Conservation (phyloP, 1,140 invertebrate species). For the Luehdorfia chinensis region DNA sequence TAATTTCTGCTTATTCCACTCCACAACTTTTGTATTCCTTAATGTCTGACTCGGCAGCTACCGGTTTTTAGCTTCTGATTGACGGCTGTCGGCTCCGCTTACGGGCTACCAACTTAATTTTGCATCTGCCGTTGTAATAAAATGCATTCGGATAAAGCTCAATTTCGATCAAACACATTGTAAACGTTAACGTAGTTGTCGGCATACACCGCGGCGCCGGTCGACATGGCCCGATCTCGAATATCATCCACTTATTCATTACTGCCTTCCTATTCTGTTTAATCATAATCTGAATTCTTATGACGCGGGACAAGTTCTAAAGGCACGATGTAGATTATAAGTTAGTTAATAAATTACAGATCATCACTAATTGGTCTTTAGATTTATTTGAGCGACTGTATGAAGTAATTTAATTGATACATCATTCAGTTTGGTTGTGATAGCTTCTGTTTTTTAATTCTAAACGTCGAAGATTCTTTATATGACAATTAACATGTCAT, state of each 20-base stretch:
- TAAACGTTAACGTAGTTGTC: slow-evolving; percentile 23
- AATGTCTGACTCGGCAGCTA: slow-evolving; percentile 67
- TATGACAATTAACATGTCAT: no score
- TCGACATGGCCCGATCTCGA: slow-evolving; percentile 63
- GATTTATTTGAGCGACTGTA: neutral
- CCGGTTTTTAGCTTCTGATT: slow-evolving; percentile 75
- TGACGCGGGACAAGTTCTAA: slow-evolving; percentile 8
- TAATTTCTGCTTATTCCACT: slow-evolving; percentile 1
- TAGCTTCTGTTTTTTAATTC: neutral
- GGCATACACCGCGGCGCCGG: slow-evolving; percentile 67
- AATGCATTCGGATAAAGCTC: slow-evolving; percentile 24
- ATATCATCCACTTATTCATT: slow-evolving; percentile 71
- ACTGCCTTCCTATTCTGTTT: slow-evolving; percentile 15
- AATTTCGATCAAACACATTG: slow-evolving; percentile 23
- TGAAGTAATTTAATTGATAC: neutral
- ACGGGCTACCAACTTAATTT: slow-evolving; percentile 38
- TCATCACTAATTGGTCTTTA: neutral
- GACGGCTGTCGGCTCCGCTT: slow-evolving; percentile 73
- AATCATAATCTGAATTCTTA: slow-evolving; percentile 15
- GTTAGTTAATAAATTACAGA: neutral
- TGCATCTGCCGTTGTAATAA: slow-evolving; percentile 21
- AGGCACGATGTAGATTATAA: neutral
- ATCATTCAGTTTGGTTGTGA: neutral
- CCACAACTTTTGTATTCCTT: slow-evolving; percentile 49
- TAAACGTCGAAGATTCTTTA: neutral